These are phyloP conservation scores for Falco peregrinus DNA, from an alignment of 2,797 vertebrate genomes.

Conservation along the genomic window DNA sequence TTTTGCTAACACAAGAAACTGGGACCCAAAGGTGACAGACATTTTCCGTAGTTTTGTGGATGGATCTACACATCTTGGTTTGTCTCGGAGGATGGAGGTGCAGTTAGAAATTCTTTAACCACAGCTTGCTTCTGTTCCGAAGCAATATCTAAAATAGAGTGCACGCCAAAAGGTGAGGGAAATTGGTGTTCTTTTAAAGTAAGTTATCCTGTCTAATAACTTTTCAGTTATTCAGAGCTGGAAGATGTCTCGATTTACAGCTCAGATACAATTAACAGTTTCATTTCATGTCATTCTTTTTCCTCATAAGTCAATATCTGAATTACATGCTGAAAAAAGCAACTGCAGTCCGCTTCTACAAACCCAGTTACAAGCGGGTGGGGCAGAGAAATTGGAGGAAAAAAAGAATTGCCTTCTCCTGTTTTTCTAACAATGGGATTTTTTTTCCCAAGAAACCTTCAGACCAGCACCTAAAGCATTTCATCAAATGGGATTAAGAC, in stretches of 20 bases:
- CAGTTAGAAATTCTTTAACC: not conserved
- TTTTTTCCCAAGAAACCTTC: not conserved
- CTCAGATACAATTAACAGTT: not conserved
- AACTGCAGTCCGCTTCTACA: not conserved
- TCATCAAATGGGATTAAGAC: not conserved
- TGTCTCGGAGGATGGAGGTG: not conserved
- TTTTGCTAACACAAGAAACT: not conserved
- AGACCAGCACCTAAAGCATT: not conserved
- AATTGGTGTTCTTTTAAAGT: not conserved
- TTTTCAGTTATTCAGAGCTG: not conserved
- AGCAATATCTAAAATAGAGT: not conserved
- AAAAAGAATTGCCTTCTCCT: not conserved
- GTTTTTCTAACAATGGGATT: not conserved
- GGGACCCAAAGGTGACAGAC: not conserved
- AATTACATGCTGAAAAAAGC: not conserved
- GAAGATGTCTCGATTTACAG: not conserved
- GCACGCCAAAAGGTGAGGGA: not conserved
- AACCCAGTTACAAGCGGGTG: not conserved
- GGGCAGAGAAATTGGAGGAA: too few species aligned
- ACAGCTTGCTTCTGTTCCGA: not conserved
- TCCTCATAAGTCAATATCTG: not conserved
- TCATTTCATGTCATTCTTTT: slow-evolving; percentile 4
- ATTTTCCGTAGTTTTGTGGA: not conserved
- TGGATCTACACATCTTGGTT: not conserved
- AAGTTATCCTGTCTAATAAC: not conserved